phyloP scores from a whole-genome alignment of 1,140 invertebrate genomes.

The Limonius californicus region DNA sequence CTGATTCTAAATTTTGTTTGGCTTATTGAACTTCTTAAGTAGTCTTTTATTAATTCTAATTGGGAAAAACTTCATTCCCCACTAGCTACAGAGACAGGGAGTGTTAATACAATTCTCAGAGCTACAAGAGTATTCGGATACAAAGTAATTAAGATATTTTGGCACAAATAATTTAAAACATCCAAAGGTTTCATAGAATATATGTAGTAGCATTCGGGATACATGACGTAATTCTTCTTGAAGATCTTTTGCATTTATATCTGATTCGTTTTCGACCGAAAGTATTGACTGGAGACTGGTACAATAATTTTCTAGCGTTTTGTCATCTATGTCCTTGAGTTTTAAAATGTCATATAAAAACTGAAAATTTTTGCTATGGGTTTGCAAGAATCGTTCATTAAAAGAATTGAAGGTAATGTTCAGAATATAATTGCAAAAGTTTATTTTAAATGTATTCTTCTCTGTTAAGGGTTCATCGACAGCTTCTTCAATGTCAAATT shows the following conservation, averaged over 20 bases:
- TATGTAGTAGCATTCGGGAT: conserved; percentile 1
- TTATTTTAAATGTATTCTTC: not conserved
- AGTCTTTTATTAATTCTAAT: conserved; percentile 16
- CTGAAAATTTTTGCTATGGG: conserved; percentile 8
- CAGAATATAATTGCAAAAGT: not conserved
- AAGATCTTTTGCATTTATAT: conserved; percentile 5
- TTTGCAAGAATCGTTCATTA: conserved; percentile 9
- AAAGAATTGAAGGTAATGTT: not conserved
- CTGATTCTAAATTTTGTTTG: no score
- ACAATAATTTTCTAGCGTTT: conserved; percentile 14
- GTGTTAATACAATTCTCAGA: conserved; percentile 14
- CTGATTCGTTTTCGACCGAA: conserved; percentile 14
- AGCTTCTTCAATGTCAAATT: not conserved
- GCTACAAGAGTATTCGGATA: not conserved
- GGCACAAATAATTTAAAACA: conserved; percentile 5
- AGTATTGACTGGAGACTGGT: not conserved
- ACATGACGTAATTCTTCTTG: conserved; percentile 11
- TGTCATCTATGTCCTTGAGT: not conserved
- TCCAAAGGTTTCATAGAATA: conserved; percentile 10
- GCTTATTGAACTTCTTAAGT: not conserved
- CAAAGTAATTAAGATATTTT: no score
- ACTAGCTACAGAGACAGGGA: conserved; percentile 16
- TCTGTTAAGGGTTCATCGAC: conserved; percentile 4
- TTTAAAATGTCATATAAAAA: no score
- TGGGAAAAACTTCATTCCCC: conserved; percentile 6